phyloP scores from a whole-genome alignment of 2,797 vertebrate genomes.

The Brotula barbata region DNA sequence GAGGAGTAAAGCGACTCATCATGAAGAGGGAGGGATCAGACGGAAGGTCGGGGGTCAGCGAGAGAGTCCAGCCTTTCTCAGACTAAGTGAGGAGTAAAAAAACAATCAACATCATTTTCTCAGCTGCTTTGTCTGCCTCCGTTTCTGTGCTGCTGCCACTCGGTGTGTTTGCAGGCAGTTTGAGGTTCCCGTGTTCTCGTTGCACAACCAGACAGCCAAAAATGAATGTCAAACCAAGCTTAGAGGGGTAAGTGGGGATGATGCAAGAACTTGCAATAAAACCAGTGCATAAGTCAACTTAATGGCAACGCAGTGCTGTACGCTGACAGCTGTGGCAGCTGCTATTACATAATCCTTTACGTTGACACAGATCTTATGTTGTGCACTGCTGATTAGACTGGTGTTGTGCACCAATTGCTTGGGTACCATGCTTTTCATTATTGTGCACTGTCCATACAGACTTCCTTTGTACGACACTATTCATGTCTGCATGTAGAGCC shows the following conservation, averaged over 20 bases:
- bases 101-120: conserved; percentile 2
- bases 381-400: conserved; percentile 41
- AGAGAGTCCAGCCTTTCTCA: conserved; percentile 25
- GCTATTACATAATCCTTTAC: conserved; percentile 64
- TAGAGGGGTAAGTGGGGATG: conserved; percentile 38
- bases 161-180: conserved; percentile 4
- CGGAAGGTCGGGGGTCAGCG: conserved; percentile 49
- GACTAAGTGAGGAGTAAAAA: background rate
- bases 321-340: conserved; percentile 54
- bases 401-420: conserved; percentile 54
- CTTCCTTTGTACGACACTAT: conserved; percentile 32
- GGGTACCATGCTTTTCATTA: conserved; percentile 46
- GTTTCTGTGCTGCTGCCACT: background rate
- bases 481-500: conserved; percentile 24
- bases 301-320: conserved; percentile 28
- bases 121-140: background rate
- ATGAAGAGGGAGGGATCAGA: conserved; percentile 34
- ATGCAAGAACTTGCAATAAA: conserved; percentile 61
- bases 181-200: conserved; percentile 4
- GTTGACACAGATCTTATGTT: conserved; percentile 52
- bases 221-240: conserved; percentile 6
- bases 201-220: conserved; percentile 6
- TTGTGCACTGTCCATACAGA: conserved; percentile 47
- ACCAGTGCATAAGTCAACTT: conserved; percentile 33
- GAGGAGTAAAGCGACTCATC: conserved; percentile 50